These are phyloP conservation scores for Solea senegalensis DNA, from an alignment of 2,113 vertebrate species.

Conservation along the genomic window DNA sequence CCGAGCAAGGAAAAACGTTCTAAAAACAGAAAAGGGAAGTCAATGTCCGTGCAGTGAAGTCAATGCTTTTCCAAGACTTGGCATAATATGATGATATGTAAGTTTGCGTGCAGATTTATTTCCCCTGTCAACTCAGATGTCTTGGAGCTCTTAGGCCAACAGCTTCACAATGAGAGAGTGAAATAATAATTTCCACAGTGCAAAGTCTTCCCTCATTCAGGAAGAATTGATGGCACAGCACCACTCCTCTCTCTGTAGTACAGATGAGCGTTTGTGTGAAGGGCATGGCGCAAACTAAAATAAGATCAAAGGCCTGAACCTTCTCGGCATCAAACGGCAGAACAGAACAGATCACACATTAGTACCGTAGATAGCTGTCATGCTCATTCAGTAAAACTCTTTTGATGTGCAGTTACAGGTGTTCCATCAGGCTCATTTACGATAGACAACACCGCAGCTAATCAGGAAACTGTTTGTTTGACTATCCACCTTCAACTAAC, in stretches of 20 bases:
- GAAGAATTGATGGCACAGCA: constrained; percentile 22
- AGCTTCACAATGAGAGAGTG: constrained; percentile 26
- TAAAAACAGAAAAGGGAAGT: no score
- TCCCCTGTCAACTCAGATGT: constrained; percentile 59
- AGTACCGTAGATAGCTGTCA: neutral
- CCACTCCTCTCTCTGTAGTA: constrained; percentile 30
- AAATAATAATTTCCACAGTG: constrained; percentile 31
- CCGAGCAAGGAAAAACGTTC: neutral
- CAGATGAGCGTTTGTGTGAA: constrained; percentile 61
- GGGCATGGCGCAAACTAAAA: constrained; percentile 69
- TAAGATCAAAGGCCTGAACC: constrained; percentile 75
- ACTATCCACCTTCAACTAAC: neutral
- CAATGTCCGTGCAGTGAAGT: no score
- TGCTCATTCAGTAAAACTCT: constrained; percentile 24
- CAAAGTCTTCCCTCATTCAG: constrained; percentile 39
- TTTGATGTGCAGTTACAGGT: constrained; percentile 51
- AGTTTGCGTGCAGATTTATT: constrained; percentile 32
- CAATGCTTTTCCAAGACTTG: no score
- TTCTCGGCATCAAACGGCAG: constrained; percentile 53
- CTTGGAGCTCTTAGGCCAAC: constrained; percentile 47
- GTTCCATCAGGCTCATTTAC: constrained; percentile 42
- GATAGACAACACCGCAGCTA: constrained; percentile 30
- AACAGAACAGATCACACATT: constrained; percentile 39
- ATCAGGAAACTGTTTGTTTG: constrained; percentile 31
- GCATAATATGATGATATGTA: constrained; percentile 3